These are phyloP conservation scores for Heliconius ismenius DNA, from an alignment of 2,888 invertebrate genomes.

Conservation along the genomic window DNA sequence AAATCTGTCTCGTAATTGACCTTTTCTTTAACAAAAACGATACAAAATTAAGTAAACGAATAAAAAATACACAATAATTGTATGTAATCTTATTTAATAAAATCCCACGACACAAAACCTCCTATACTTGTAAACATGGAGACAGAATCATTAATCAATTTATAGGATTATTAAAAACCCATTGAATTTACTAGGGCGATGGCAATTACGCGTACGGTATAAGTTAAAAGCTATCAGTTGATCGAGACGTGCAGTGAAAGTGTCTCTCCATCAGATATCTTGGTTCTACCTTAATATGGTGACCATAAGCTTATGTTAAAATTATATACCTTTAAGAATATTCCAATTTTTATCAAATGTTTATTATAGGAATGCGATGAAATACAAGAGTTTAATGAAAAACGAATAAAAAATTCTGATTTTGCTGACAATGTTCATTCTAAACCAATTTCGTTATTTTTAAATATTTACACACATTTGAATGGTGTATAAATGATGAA, in stretches of 20 bases:
- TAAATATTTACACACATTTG: too few species aligned
- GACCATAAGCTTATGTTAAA: slow-evolving; percentile 26
- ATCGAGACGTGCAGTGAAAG: slow-evolving; percentile 67
- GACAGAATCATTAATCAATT: slow-evolving; percentile 21
- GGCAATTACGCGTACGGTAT: slow-evolving; percentile 40
- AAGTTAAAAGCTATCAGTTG: slow-evolving; percentile 55
- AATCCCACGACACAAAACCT: slow-evolving; percentile 10
- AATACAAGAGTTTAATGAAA: not conserved
- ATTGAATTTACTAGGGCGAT: slow-evolving; percentile 38
- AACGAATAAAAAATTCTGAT: not conserved
- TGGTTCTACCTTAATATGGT: slow-evolving; percentile 52
- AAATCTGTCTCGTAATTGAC: too few species aligned
- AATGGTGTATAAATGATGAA: too few species aligned
- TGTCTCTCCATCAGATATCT: slow-evolving; percentile 66
- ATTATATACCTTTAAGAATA: not conserved
- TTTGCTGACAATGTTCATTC: too few species aligned
- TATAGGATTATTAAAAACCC: slow-evolving; percentile 36
- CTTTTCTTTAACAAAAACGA: too few species aligned
- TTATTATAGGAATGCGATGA: not conserved
- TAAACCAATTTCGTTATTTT: too few species aligned
- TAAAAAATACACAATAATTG: not conserved
- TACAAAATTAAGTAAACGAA: not conserved
- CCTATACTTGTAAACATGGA: not conserved
- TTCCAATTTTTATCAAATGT: too few species aligned
- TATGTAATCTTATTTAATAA: not conserved